Base-by-base conservation (phyloP, 2,888 invertebrate species). In the Diloba caeruleocephala region DNA sequence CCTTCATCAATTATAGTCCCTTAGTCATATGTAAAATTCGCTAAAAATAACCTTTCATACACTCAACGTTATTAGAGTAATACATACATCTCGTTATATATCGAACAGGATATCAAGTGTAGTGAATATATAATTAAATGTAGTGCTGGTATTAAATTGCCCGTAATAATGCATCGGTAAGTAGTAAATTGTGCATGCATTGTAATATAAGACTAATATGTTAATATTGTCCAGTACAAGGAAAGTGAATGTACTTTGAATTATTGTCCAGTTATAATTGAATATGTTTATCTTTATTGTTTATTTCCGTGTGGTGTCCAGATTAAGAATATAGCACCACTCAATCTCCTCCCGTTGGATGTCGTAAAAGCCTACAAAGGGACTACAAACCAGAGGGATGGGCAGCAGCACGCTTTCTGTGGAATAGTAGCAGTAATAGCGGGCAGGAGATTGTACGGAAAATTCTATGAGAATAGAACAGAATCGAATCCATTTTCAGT, bases 31-130 rank as follows among this genome's bases (percentile, higher is more conserved):
- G 12, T 19, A 15, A 14, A 14, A 1, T 15, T 26, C 23, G 19
- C 43, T 50, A 57, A 50, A 39, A 50, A 44, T 28, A 39, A 21
- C n/a, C 4, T n/a, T 29, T 5, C 7, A 12, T 9, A 21, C 17
- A 9, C 29, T 21, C 2, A 42, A 7, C 12, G n/a, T 15, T 31
- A 29, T 37, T 43, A 34, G n/a, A 41, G 8, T 28, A 39, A 44
- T 43, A 42, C 33, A 36, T 39, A 57, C 10, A 25, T 37, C 19
- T 41, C 46, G 44, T 41, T 54, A 71, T 59, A 68, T 63, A 64
- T 49, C 41, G 48, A 77, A 71, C 78, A 74, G 78, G 70, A 76
- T 70, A 65, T 66, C 21, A 37, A 48, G 21, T 54, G 48, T 17
- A 25, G 15, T 36, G 45, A 50, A 70, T 59, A 56, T 55, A 58